These are phyloP conservation scores for Leptobrachium ailaonicum DNA, from an alignment of 2,113 vertebrate species.

Conservation along the genomic window DNA sequence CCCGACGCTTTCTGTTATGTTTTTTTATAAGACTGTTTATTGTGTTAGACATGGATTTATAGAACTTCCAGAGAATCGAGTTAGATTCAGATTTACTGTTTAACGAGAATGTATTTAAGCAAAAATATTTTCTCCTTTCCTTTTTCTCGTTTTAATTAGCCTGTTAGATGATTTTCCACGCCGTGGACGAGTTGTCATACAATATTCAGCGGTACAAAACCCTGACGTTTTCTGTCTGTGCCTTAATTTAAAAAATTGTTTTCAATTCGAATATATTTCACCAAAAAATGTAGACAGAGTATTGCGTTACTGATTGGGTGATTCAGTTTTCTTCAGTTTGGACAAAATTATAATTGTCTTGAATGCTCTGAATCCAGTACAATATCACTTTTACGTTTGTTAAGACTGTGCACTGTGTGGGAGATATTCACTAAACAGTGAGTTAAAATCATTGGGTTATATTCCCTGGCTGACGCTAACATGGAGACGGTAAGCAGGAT, in stretches of 20 bases:
- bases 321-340: neutral
- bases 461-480: too few species aligned
- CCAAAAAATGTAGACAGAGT: neutral
- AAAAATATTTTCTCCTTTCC: neutral
- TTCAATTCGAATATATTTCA: neutral
- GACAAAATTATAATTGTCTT: neutral
- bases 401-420: too few species aligned
- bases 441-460: too few species aligned
- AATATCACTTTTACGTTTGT: too few species aligned
- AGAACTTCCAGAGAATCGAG: neutral
- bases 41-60: slow-evolving; percentile 10
- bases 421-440: too few species aligned
- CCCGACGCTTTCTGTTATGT: slow-evolving; percentile 6
- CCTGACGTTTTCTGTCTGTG: neutral
- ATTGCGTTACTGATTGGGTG: neutral
- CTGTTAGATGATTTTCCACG: slow-evolving; percentile 3
- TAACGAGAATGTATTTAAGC: neutral
- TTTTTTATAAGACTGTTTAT: slow-evolving; percentile 20
- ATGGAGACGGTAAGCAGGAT: too few species aligned
- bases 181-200: neutral
- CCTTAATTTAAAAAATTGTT: slow-evolving; percentile 6
- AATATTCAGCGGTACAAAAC: slow-evolving; percentile 1
- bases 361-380: too few species aligned
- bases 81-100: slow-evolving; percentile 18
- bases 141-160: slow-evolving; percentile 11